Conservation (phyloP, 2,888 invertebrate genomes). For the Idaea biselata region DNA sequence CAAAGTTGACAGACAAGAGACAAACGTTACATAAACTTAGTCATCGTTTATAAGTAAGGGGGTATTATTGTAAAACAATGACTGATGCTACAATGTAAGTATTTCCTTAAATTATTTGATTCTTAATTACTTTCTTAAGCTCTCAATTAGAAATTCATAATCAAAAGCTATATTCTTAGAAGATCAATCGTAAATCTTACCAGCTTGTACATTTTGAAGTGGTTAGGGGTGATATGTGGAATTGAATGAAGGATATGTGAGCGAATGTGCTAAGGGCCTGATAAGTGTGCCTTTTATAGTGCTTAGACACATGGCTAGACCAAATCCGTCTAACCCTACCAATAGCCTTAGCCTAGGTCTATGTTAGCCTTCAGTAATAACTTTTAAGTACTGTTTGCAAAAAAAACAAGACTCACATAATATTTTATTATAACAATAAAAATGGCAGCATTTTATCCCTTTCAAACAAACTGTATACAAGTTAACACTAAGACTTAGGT, state of each 20-base stretch:
- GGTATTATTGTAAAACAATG: too few relatives aligned
- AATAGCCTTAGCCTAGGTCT: conserved; percentile 68
- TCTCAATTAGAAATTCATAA: too few relatives aligned
- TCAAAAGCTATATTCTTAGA: neutral
- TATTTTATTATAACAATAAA: neutral
- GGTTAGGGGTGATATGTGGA: conserved; percentile 48
- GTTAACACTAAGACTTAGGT: neutral
- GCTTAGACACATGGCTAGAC: conserved; percentile 59
- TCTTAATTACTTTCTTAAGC: too few relatives aligned
- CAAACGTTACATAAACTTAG: too few relatives aligned
- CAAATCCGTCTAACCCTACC: conserved; percentile 73
- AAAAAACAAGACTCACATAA: conserved; percentile 25
- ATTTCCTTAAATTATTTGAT: too few relatives aligned
- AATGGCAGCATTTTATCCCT: neutral
- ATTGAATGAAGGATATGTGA: conserved; percentile 55
- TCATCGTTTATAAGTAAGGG: too few relatives aligned
- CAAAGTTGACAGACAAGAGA: too few relatives aligned
- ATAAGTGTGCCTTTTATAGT: conserved; percentile 66
- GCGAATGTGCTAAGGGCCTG: conserved; percentile 67
- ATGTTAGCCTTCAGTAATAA: conserved; percentile 47
- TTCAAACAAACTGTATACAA: neutral
- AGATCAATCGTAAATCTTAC: conserved; percentile 58
- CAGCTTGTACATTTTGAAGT: conserved; percentile 82
- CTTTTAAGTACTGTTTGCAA: conserved; percentile 48
- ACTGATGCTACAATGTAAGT: too few relatives aligned